Evolutionary conservation across 2,797 vertebrate species (phyloP).

Genomic region (Chaenodraco wilsoni): DNA sequence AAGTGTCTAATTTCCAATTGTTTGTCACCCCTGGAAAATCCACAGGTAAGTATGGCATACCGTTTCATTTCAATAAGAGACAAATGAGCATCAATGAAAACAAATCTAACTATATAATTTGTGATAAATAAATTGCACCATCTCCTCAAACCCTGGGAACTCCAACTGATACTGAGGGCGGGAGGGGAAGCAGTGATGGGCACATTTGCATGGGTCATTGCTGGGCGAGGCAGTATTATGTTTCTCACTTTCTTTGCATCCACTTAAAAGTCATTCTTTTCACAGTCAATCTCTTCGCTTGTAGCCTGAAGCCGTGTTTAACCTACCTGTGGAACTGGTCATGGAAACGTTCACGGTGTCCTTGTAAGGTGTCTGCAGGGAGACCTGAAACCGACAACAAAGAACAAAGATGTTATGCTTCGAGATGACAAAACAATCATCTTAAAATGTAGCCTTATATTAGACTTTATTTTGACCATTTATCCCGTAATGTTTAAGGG

Average conservation of each 20-base stretch:
- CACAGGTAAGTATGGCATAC: not conserved
- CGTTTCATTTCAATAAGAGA: not conserved
- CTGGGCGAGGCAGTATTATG: conserved; percentile 43
- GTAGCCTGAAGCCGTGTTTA: not conserved
- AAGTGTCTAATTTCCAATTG: too few relatives aligned
- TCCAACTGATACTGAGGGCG: conserved; percentile 1
- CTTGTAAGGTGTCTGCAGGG: conserved; percentile 93
- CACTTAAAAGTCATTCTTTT: not conserved
- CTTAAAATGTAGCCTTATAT: not conserved
- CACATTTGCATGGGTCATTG: conserved; percentile 51
- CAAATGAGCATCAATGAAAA: not conserved
- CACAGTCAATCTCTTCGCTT: not conserved
- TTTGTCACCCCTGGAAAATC: too few relatives aligned
- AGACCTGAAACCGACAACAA: conserved; percentile 85
- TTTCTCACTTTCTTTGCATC: conserved; percentile 27
- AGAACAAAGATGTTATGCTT: not conserved
- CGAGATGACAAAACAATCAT: not conserved
- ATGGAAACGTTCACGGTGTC: conserved; percentile 95
- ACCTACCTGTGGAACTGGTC: conserved; percentile 96
- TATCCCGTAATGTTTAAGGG: too few relatives aligned
- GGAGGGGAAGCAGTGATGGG: conserved; percentile 7
- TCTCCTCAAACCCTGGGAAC: not conserved
- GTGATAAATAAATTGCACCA: not conserved
- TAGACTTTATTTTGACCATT: not conserved
- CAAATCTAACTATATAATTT: not conserved